A percentile compares a stretch with the other conserved stretches of the same genome.
Conservation (phyloP, 2,888 invertebrate genomes). For the Melitaea athalia region DNA sequence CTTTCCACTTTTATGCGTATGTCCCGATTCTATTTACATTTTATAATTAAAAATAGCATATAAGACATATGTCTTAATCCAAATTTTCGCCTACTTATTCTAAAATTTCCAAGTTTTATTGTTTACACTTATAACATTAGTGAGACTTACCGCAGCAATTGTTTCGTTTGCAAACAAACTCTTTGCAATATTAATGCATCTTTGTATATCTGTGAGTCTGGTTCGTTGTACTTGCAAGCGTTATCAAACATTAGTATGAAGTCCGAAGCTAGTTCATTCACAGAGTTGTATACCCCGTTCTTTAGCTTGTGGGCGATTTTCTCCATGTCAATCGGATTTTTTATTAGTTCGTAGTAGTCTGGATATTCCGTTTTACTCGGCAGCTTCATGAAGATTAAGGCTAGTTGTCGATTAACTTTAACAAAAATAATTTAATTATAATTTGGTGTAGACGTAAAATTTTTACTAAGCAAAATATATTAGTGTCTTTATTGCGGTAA, state of each 20-base stretch:
- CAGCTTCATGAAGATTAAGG: slow-evolving; percentile 96
- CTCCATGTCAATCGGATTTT: slow-evolving; percentile 98
- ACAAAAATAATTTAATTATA: slow-evolving; percentile 2
- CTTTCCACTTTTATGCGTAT: too few relatives aligned
- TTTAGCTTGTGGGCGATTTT: slow-evolving; percentile 94
- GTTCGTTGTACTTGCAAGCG: slow-evolving; percentile 98
- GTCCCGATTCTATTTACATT: too few relatives aligned
- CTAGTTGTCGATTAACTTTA: slow-evolving; percentile 93
- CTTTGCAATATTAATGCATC: slow-evolving; percentile 96
- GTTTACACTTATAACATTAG: not conserved
- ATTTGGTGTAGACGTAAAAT: not conserved
- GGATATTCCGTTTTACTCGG: slow-evolving; percentile 97
- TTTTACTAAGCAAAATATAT: too few relatives aligned
- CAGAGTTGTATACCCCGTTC: slow-evolving; percentile 87
- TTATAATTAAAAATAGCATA: not conserved
- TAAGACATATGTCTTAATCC: too few relatives aligned
- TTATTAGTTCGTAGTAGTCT: slow-evolving; percentile 98
- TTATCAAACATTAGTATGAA: slow-evolving; percentile 97
- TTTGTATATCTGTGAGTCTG: slow-evolving; percentile 98
- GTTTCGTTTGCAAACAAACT: slow-evolving; percentile 94
- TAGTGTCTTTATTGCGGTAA: too few relatives aligned
- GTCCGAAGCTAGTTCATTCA: slow-evolving; percentile 94
- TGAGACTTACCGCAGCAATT: slow-evolving; percentile 85
- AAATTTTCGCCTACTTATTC: too few relatives aligned
- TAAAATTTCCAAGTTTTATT: too few relatives aligned